These are phyloP conservation scores for Hirundo rustica DNA, from an alignment of 2,797 vertebrate species.

Conservation along the genomic window DNA sequence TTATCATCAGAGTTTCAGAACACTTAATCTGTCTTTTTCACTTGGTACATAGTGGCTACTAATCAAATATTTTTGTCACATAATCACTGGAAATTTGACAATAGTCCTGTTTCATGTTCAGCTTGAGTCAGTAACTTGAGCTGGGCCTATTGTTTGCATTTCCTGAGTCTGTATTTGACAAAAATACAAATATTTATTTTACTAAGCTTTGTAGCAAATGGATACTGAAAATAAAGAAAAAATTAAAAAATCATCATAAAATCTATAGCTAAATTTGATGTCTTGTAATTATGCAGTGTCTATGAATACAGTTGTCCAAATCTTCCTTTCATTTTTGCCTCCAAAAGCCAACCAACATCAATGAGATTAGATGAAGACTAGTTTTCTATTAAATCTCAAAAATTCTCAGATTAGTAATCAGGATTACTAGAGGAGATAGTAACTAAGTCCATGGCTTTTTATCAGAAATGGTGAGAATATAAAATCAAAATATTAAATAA, in stretches of 20 bases:
- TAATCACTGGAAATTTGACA: background rate
- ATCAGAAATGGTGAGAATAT: background rate
- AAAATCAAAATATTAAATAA: background rate
- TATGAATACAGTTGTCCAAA: background rate
- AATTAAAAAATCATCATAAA: background rate
- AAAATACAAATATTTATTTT: background rate
- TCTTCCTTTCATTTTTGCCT: background rate
- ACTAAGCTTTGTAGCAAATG: background rate
- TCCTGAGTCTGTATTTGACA: background rate
- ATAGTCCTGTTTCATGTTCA: background rate
- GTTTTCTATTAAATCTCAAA: background rate
- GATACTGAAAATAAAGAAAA: background rate
- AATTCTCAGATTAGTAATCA: background rate
- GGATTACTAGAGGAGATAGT: background rate
- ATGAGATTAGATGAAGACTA: background rate
- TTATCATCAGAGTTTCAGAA: constrained; percentile 11
- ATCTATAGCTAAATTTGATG: background rate
- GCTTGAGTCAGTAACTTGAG: background rate
- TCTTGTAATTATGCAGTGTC: background rate
- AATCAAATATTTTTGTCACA: constrained; percentile 41
- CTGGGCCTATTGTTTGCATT: background rate
- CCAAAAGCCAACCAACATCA: background rate
- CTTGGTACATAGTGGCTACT: background rate
- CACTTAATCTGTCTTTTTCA: background rate
- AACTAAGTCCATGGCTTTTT: background rate